Evolutionary conservation across 2,797 vertebrate genomes (phyloP).

Genomic region (Acanthornis magna): DNA sequence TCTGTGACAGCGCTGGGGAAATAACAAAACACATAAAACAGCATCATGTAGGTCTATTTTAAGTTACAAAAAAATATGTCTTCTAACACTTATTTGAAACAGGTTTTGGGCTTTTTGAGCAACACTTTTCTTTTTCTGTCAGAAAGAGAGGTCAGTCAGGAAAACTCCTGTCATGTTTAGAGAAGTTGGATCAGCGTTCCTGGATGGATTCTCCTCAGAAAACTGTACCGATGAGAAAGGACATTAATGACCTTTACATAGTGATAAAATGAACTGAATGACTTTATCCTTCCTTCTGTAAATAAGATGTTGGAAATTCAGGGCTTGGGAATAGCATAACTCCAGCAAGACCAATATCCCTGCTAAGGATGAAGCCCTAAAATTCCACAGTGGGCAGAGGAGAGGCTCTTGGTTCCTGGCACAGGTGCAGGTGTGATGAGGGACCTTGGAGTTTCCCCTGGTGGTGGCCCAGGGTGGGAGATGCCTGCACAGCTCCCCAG

Average conservation of each 20-base stretch:
- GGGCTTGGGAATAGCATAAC: not conserved
- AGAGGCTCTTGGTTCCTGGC: not conserved
- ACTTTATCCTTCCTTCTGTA: not conserved
- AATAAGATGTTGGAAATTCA: not conserved
- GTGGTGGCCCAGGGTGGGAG: not conserved
- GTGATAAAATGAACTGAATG: not conserved
- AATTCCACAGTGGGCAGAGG: not conserved
- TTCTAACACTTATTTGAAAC: not conserved
- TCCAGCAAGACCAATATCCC: not conserved
- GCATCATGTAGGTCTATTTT: not conserved
- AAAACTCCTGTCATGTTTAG: accelerated
- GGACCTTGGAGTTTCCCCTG: not conserved
- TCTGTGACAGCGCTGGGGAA: not conserved
- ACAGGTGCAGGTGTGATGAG: not conserved
- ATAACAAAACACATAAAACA: not conserved
- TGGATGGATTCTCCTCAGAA: not conserved
- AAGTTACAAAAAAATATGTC: not conserved
- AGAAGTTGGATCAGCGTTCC: not conserved
- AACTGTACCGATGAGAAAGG: not conserved
- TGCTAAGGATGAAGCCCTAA: not conserved
- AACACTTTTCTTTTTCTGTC: not conserved
- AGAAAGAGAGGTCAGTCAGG: not conserved
- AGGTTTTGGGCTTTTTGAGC: not conserved
- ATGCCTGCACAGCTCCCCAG: not conserved
- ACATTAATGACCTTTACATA: not conserved